Evolutionary conservation across 2,113 vertebrate species (phyloP).

Genomic region (Petromus typicus): DNA sequence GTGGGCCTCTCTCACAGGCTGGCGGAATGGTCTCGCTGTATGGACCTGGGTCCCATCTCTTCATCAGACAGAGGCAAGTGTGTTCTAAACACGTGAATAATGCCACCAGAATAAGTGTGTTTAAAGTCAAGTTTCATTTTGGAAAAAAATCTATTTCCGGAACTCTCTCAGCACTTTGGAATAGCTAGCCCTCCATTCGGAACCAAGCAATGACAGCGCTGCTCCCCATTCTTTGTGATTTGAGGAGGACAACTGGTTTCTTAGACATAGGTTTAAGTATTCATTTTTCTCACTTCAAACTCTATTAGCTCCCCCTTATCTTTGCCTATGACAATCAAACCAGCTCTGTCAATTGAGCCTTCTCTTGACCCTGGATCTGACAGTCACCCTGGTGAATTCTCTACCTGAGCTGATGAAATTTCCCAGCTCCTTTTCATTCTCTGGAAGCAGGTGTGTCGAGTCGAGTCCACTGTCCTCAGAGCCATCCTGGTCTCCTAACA

Average conservation of each 20-base stretch:
- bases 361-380: neutral
- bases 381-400: accelerated
- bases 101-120: neutral
- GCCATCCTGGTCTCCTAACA: neutral
- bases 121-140: neutral
- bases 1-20: neutral
- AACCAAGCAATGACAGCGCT: neutral
- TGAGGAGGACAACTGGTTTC: neutral
- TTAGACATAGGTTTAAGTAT: neutral
- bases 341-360: neutral
- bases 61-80: neutral
- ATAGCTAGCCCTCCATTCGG: neutral
- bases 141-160: neutral
- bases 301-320: neutral
- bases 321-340: neutral
- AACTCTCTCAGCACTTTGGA: neutral
- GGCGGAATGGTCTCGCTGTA: neutral
- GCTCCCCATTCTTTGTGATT: too few relatives aligned
- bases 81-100: neutral
- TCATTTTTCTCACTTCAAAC: neutral
- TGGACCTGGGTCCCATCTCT: neutral
- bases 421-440: constrained; percentile 39
- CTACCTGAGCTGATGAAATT: constrained; percentile 71
- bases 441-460: neutral
- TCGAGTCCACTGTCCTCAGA: accelerated